Conservation (phyloP, 1,140 invertebrate genomes). For the Sesamia nonagrioides region DNA sequence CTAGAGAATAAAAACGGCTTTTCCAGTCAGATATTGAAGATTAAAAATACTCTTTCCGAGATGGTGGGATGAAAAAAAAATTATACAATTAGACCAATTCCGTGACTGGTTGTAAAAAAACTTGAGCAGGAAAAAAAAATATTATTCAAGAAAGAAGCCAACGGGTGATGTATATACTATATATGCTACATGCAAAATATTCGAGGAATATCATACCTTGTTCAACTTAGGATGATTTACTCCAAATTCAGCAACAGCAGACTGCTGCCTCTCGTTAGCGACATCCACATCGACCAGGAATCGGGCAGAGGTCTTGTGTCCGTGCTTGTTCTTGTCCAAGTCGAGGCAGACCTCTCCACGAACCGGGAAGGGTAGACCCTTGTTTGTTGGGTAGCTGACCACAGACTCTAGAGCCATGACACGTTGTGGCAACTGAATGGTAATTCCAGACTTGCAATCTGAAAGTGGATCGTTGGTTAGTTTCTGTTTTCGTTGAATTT, state of each 20-base stretch:
- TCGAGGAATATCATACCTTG: conserved; percentile 88
- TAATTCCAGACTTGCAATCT: conserved; percentile 85
- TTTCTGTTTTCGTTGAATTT: not conserved
- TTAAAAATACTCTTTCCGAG: no score
- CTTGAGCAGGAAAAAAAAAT: no score
- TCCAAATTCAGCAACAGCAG: conserved; percentile 88
- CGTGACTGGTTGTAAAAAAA: no score
- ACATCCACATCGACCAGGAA: conserved; percentile 83
- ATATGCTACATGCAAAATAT: no score
- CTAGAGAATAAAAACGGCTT: no score
- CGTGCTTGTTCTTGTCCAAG: conserved; percentile 91
- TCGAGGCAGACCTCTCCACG: conserved; percentile 88
- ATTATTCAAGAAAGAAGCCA: no score
- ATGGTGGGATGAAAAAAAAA: no score
- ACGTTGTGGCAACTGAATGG: conserved; percentile 90
- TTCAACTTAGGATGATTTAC: conserved; percentile 90
- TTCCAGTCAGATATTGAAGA: no score
- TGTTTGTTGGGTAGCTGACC: conserved; percentile 77
- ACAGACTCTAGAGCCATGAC: conserved; percentile 89
- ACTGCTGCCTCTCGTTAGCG: conserved; percentile 80
- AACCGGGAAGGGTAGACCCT: conserved; percentile 73
- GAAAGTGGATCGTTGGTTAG: conserved; percentile 48
- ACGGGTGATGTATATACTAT: no score
- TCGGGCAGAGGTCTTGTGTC: conserved; percentile 88
- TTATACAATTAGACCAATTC: no score